A percentile compares a stretch with the other conserved stretches of the same genome.
phyloP scores from a whole-genome alignment of 2,113 vertebrate genomes.

The Mirounga angustirostris region DNA sequence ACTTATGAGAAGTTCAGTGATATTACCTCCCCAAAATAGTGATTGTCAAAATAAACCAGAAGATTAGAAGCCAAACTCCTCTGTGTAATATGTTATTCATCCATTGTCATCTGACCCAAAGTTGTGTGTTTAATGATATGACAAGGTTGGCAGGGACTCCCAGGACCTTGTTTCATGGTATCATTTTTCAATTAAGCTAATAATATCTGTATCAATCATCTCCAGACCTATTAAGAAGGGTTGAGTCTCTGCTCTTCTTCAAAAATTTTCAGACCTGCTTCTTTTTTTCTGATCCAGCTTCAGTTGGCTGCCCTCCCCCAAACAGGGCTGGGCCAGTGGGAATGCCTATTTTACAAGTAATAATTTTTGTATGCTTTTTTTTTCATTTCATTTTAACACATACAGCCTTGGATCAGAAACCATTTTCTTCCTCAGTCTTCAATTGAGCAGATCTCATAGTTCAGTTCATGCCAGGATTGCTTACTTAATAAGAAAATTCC shows the following conservation, averaged over 20 bases:
- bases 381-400: constrained; percentile 15
- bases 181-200: not conserved
- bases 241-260: not conserved
- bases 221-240: not conserved
- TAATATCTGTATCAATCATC: not conserved
- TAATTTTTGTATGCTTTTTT: not conserved
- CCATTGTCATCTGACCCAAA: not conserved
- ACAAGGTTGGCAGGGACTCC: not conserved
- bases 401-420: not conserved
- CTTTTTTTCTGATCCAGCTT: not conserved
- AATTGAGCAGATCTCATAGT: not conserved
- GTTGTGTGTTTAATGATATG: not conserved
- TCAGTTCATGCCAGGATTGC: not conserved
- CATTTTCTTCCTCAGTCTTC: constrained; percentile 25
- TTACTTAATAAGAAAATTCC: constrained; percentile 38
- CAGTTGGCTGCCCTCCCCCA: not conserved
- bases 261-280: not conserved
- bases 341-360: constrained; percentile 48
- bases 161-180: not conserved
- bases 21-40: not conserved
- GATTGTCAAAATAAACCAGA: constrained; percentile 14
- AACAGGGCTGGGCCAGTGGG: not conserved
- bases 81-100: not conserved
- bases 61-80: not conserved
- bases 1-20: constrained; percentile 25